A percentile compares a stretch with the other conserved stretches of the same genome.
Conservation (phyloP, 2,888 invertebrate species). For the Dinocampus coccinellae region DNA sequence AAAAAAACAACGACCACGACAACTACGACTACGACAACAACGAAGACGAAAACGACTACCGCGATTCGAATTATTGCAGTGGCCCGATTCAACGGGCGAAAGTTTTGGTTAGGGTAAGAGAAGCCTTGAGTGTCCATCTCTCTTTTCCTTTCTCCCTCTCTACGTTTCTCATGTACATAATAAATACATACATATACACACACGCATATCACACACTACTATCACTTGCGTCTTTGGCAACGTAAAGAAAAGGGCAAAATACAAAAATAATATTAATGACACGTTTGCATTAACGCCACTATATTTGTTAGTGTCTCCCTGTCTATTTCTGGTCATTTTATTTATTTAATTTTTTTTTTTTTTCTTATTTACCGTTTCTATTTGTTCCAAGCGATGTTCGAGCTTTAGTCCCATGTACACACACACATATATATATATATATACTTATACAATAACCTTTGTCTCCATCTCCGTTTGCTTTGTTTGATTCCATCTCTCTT, state of each 20-base stretch:
- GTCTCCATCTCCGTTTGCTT: conserved; percentile 18
- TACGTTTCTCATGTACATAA: neutral
- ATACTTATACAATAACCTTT: conserved; percentile 8
- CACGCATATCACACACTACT: too few species aligned
- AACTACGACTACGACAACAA: neutral
- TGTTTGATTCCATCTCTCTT: conserved; percentile 6
- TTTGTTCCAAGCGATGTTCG: conserved; percentile 12
- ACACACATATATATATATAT: neutral
- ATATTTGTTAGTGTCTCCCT: conserved; percentile 23
- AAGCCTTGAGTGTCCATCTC: neutral
- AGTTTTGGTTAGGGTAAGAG: conserved; percentile 19
- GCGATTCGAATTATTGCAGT: conserved; percentile 10
- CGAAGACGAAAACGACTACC: neutral
- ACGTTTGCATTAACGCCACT: conserved; percentile 1
- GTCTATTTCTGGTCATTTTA: conserved; percentile 39
- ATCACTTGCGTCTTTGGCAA: neutral
- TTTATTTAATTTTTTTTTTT: conserved; percentile 28
- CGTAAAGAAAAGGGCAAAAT: neutral
- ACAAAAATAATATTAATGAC: neutral
- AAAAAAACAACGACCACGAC: neutral
- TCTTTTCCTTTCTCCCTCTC: neutral
- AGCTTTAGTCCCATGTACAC: neutral
- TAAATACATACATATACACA: neutral
- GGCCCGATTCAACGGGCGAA: conserved; percentile 9
- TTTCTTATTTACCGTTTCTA: conserved; percentile 18